A percentile compares a stretch with the other conserved stretches of the same genome.
phyloP scores from a whole-genome alignment of 2,113 vertebrate species.

The Thalassarche chlororhynchos region DNA sequence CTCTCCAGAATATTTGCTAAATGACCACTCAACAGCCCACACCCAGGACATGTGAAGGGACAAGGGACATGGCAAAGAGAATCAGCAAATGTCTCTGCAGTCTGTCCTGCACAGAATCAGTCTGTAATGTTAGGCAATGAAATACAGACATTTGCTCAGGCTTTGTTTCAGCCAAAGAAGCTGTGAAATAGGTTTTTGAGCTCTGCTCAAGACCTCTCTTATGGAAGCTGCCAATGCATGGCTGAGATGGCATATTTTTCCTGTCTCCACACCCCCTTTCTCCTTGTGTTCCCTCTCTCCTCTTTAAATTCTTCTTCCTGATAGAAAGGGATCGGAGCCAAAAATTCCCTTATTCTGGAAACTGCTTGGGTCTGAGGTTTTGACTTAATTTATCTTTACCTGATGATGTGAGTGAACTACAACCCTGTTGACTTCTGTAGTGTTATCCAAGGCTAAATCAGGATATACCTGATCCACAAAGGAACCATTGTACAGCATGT shows the following conservation, averaged over 20 bases:
- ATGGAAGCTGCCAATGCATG: not conserved
- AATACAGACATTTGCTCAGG: not conserved
- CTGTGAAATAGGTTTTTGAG: not conserved
- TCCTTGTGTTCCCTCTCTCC: not conserved
- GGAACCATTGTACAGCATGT: conserved; percentile 8
- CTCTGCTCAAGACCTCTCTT: not conserved
- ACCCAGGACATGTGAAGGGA: not conserved
- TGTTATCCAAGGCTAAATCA: not conserved
- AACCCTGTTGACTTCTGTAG: not conserved
- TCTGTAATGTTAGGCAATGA: not conserved
- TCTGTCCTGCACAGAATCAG: not conserved
- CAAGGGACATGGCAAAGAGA: not conserved
- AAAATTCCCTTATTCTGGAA: not conserved
- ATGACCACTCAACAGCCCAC: not conserved
- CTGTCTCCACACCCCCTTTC: not conserved
- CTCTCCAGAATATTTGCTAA: not conserved
- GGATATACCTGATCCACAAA: conserved; percentile 26
- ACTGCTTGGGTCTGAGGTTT: not conserved
- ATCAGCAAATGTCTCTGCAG: not conserved
- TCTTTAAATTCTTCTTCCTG: not conserved
- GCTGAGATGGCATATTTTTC: not conserved
- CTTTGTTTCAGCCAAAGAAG: conserved; percentile 3
- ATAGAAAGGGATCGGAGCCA: not conserved
- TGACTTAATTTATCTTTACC: conserved; percentile 36
- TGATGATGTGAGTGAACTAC: conserved; percentile 31